Base-by-base conservation (phyloP, 2,888 invertebrate genomes). In the Protodeltote pygarga region DNA sequence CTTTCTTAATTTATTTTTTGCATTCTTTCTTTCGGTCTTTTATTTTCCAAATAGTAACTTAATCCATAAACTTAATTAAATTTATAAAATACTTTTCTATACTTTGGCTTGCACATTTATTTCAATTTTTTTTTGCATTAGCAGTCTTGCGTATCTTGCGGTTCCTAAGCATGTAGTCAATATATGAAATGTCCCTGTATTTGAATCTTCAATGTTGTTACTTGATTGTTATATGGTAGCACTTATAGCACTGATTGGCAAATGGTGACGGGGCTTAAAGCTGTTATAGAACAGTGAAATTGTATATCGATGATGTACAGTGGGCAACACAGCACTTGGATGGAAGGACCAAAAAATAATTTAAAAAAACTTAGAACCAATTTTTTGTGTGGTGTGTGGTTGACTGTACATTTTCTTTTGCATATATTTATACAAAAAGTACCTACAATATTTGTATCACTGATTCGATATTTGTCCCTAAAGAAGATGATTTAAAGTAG, bases 211-310 rank as follows among this genome's bases (percentile, higher is more conserved):
- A 64, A 71, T 77, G 75, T 77, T 75, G 77, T 77, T 74, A 71
- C 75, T 73, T 65, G 71, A 72, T 69, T 73, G 72, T 78, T 75
- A 41, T 75, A 75, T 78, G 77, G 81, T 84, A 82, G 85, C 85
- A 86, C 85, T 70, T 75, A 73, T 76, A 76, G 85, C 86, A 85
- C 85, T 80, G 71, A 75, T 75, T 77, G 73, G 76, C 76, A 81
- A 77, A 66, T 80, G 86, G 86, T 86, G 86, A 79, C 53, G 86
- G 86, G 83, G 83, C 83, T 83, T 83, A 62, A 63, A 60, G 57
- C 67, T 69, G 66, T 71, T 52, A 59, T 42, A 27, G 25, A 64
- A 65, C 60, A 65, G 67, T 60, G 42, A 21, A n/a, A 48, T 29
- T 48, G 19, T 54, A n/a, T 51, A 40, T 61, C 15, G 33, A 40